Base-by-base conservation (phyloP, 1,140 invertebrate species). In the Pygmarrhopalites habei region DNA sequence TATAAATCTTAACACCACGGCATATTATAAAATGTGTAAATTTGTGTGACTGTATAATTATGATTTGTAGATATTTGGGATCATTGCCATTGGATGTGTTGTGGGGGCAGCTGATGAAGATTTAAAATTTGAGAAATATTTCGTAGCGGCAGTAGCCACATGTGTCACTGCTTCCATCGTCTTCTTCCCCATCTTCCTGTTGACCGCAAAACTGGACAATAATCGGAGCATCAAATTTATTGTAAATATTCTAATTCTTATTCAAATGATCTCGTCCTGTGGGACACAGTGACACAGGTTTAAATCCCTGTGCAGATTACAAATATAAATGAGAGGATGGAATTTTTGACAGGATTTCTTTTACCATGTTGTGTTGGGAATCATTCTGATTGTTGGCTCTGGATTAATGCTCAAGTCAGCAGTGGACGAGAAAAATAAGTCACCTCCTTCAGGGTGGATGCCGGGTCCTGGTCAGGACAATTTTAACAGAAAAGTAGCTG, bases 341-440 rank as follows among this genome's bases (percentile, higher is more conserved):
- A n/a, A n/a, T n/a, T n/a, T n/a, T n/a, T n/a, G n/a, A n/a, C n/a
- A 64, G 63, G 63, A 65, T 32, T 60, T 55, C 39, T 7, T 60
- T 12, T 65, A 65, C 21, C 63, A 65, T 29, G 30, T 60, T 14
- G n/a, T 60, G 19, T 30, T 60, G n/a, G 63, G 28, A 0, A 65
- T 65, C 14, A 5, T 65, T 1, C 49, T 65, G 14, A 52, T 65
- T 5, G 51, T 60, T 2, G 58, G 28, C 17, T 60, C 43, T 10
- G 44, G 57, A 26, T 26, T 65, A 7, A 65, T 65, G 63, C 29
- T 55, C 10, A 29, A 28, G 14, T 55, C 51, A 32, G 51, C 51
- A 7, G 51, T 55, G 12, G 29, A 55, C 17, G 29, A 29, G 7
- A 49, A 49, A 49, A 49, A 49, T 49, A 26, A 17, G 26, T 5